Evolutionary conservation across 2,797 vertebrate species (phyloP), one percentile per base, ranked within the genome.

Genomic region (Coracias cyanogaster): DNA sequence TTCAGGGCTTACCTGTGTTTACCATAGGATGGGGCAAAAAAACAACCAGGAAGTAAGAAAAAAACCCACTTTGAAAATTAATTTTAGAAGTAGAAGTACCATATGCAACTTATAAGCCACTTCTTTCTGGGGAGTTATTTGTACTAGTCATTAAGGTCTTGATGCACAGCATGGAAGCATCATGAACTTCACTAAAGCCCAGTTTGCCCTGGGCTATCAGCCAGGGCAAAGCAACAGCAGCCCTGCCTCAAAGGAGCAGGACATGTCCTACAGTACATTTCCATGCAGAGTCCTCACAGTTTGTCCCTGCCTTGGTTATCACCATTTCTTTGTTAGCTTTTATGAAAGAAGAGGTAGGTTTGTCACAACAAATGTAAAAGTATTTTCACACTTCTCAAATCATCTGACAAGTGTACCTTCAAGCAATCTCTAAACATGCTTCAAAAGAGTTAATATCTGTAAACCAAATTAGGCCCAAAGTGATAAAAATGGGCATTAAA

Each of bases 401-500:
- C 28, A 70, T 45, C 39, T 45, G 60, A 76, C 70, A 71, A 73
- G 15, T 61, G 51, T 31, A 84, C n/a, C 71, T 83, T 93, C 70
- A 49, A 87, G 71, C 55, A 94, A 83, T 72, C 46, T 33, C 24
- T 55, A 46, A 48, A 54, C 28, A 26, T 20, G 12, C 46, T 79
- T 84, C 39, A 22, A 69, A 62, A 31, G 39, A 86, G 28, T 76
- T 48, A 82, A 77, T 24, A 24, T 3, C 64, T 62, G 31, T 46
- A 69, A 78, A 66, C 49, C 26, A 94, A 84, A 66, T 41, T 5
- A 64, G 76, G 54, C 31, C 70, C 33, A 21, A 62, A 61, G 69
- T 28, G 60, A 33, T 71, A 74, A 86, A 96, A 93, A 52, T 18
- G 52, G 64, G n/a, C 46, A 77, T 62, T 35, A 55, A 71, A 94